Evolutionary conservation across 1,140 invertebrate species (phyloP).

Genomic region (Drosophila arawakana): DNA sequence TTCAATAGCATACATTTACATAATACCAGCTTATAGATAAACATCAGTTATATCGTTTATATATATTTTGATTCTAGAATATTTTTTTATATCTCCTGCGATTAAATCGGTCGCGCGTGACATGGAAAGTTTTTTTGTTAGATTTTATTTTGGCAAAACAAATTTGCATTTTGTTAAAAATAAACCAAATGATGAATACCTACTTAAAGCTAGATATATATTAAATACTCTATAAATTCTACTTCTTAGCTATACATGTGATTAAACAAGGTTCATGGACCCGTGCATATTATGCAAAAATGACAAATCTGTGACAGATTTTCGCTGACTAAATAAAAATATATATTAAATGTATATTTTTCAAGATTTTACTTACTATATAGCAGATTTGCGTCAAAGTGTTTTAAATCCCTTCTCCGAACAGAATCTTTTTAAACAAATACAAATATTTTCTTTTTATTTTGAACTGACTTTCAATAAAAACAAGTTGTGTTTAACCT

Average conservation of each 20-base stretch:
- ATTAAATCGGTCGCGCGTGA: constrained; percentile 34
- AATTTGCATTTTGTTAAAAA: constrained; percentile 50
- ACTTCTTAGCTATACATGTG: not conserved
- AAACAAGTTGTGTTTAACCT: not conserved
- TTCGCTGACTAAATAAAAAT: not conserved
- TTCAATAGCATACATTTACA: constrained; percentile 54
- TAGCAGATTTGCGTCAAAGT: constrained; percentile 17
- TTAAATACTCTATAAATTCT: constrained; percentile 3
- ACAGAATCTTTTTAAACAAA: constrained; percentile 4
- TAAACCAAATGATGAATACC: constrained; percentile 4
- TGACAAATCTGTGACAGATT: constrained; percentile 15
- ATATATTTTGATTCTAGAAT: not conserved
- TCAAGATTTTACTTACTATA: too few species aligned
- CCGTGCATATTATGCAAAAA: not conserved
- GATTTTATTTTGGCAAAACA: constrained; percentile 35
- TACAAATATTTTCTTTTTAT: constrained; percentile 8
- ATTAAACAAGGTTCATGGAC: constrained; percentile 24
- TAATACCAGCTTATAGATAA: constrained; percentile 6
- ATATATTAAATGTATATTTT: not conserved
- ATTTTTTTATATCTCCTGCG: constrained; percentile 6
- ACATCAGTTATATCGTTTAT: constrained; percentile 10
- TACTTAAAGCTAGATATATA: constrained; percentile 1
- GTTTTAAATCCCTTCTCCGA: not conserved
- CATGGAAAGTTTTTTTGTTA: constrained; percentile 52
- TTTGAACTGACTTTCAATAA: constrained; percentile 7